Percentiles rank a stretch among this genome's conserved stretches.
phyloP scores from a whole-genome alignment of 2,113 vertebrate genomes.

The Festucalex cinctus region DNA sequence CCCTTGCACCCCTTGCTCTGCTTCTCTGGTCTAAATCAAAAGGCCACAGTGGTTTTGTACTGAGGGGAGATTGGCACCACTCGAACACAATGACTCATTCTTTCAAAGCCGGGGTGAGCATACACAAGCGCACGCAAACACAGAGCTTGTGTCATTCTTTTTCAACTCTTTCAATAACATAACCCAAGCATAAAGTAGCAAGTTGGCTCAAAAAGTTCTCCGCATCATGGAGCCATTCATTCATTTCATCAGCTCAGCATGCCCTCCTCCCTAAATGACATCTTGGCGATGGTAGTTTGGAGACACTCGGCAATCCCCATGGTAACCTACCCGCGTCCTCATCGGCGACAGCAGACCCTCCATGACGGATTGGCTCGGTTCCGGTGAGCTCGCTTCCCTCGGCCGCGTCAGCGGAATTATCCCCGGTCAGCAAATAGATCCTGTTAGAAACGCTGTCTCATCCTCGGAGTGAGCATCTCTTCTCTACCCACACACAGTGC shows the following conservation, averaged over 20 bases:
- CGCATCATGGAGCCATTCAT: constrained; percentile 15
- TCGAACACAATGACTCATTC: constrained; percentile 64
- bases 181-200: constrained; percentile 1
- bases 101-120: constrained; percentile 29
- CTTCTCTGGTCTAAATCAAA: constrained; percentile 44
- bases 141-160: constrained; percentile 3
- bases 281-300: constrained; percentile 11
- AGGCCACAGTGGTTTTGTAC: constrained; percentile 48
- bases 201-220: constrained; percentile 44
- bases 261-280: constrained; percentile 10
- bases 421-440: constrained; percentile 61
- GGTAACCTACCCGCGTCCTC: constrained; percentile 74
- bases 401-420: constrained; percentile 51
- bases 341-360: constrained; percentile 77
- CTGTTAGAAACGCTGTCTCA: constrained; percentile 73
- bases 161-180: not conserved
- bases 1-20: constrained; percentile 41
- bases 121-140: not conserved
- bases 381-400: constrained; percentile 44
- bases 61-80: constrained; percentile 57
- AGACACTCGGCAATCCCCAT: constrained; percentile 43
- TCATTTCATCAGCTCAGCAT: constrained; percentile 28
- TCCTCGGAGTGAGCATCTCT: constrained; percentile 63
- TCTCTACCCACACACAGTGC: constrained; percentile 57
- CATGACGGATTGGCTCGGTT: constrained; percentile 66